Conservation (phyloP, 2,888 invertebrate species). For the Acanthosepion lycidas region DNA sequence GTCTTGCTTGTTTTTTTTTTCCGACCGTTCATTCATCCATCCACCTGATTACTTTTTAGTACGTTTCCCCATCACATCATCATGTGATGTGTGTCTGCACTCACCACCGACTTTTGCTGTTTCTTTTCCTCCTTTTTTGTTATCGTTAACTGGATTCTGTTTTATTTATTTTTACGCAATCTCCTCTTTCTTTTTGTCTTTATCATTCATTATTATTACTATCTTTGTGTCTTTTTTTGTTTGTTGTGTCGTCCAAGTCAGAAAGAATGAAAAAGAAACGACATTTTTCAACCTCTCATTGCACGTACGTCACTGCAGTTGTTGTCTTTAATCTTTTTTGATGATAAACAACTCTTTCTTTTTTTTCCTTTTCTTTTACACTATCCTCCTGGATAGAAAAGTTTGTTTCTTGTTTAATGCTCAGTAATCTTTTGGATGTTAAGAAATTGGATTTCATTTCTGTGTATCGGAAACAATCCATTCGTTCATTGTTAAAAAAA, state of each 20-base stretch:
- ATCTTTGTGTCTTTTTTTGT: not conserved
- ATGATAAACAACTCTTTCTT: too few species aligned
- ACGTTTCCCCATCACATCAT: not conserved
- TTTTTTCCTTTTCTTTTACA: too few species aligned
- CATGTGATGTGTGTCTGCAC: not conserved
- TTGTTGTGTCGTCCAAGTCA: not conserved
- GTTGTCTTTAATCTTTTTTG: too few species aligned
- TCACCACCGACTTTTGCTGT: not conserved
- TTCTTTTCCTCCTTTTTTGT: not conserved
- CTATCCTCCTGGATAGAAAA: not conserved
- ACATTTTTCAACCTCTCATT: not conserved
- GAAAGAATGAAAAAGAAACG: not conserved
- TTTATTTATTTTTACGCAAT: not conserved
- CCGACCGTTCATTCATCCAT: not conserved
- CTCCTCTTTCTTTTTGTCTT: not conserved
- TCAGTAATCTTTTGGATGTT: not conserved
- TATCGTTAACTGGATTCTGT: not conserved
- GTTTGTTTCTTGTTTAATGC: not conserved
- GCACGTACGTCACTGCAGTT: too few species aligned
- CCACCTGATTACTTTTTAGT: constrained; percentile 6
- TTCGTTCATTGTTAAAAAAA: too few species aligned
- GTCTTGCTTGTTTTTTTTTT: not conserved
- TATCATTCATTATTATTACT: too few species aligned
- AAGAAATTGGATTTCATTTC: not conserved
- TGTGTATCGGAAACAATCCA: not conserved